Percentiles rank a stretch among this genome's conserved stretches.
phyloP scores from a whole-genome alignment of 2,797 vertebrate species.

The Acrossocheilus fasciatus region DNA sequence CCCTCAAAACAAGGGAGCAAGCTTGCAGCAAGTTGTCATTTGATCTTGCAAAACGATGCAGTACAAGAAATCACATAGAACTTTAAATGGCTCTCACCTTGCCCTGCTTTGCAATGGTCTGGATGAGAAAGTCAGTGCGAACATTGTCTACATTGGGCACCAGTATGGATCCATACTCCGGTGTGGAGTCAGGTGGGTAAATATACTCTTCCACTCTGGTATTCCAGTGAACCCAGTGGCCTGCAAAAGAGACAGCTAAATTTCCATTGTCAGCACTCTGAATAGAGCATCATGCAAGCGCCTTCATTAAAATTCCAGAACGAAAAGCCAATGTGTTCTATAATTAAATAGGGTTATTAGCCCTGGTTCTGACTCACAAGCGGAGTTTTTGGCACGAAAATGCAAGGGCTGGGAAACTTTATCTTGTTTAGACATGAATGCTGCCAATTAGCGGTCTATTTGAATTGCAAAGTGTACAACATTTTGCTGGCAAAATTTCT shows the following conservation, averaged over 20 bases:
- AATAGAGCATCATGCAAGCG: not conserved
- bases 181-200: slow-evolving; percentile 82
- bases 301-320: slow-evolving; percentile 16
- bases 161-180: slow-evolving; percentile 91
- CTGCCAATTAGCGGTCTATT: slow-evolving; percentile 12
- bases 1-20: not conserved
- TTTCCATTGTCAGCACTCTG: not conserved
- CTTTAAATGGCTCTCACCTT: slow-evolving; percentile 81
- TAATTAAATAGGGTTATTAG: slow-evolving; percentile 23
- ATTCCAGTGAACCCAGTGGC: slow-evolving; percentile 93
- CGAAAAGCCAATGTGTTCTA: not conserved
- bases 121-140: slow-evolving; percentile 91
- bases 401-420: not conserved
- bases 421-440: not conserved
- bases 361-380: not conserved
- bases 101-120: slow-evolving; percentile 91
- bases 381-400: not conserved
- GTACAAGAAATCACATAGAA: not conserved
- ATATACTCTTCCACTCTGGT: slow-evolving; percentile 84
- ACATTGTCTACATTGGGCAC: slow-evolving; percentile 97
- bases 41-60: not conserved
- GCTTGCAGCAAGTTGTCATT: not conserved
- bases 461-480: slow-evolving; percentile 16
- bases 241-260: slow-evolving; percentile 69
- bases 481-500: not conserved